Evolutionary conservation across 2,113 vertebrate genomes (phyloP), one percentile per base, ranked within the genome.

Genomic region (Protobothrops flavoviridis): DNA sequence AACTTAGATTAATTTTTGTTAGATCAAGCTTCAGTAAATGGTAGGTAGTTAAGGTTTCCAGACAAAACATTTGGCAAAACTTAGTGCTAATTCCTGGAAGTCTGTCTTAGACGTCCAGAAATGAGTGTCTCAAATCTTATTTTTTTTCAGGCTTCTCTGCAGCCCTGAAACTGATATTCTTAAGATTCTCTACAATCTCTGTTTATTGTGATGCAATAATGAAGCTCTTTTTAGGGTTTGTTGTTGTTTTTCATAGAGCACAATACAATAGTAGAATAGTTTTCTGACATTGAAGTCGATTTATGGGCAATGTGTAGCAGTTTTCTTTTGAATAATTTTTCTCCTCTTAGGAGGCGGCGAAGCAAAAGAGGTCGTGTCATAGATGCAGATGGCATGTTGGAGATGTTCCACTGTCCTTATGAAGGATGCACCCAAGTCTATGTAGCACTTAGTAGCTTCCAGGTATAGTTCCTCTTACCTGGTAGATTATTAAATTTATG

Each of bases 401-500:
- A 99, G 97, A 99, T 99, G 97, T 99, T 99, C 93, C 98, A 99
- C 96, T 99, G 99, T 94, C 99, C 98, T 0, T 98, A 98, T 0
- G 98, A 98, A 89, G 99, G 99, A 94, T 99, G 99, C 95, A 98
- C 98, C 95, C 99, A 99, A 92, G 99, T 99, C 69, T 99, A 99
- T 0, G 98, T 98, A 52, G 98, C 99, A 5, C 98, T 99, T 29
- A 99, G 98, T 96, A 99, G 99, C 97, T 99, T 98, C 94, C 99
- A 99, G 98, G 99, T 99, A 93, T 90, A 89, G 13, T 1, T 57
- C 23, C 53, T 52, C n/a, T 89, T 53, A 81, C 17, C 74, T 81
- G 17, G 10, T 43, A 81, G 33, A 81, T 81, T 81, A 81, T 43
- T 81, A 81, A 43, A 21, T 43, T 43, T 81, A 81, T 43, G 33